phyloP scores from a whole-genome alignment of 2,797 vertebrate species.

The Diplodus sargus region DNA sequence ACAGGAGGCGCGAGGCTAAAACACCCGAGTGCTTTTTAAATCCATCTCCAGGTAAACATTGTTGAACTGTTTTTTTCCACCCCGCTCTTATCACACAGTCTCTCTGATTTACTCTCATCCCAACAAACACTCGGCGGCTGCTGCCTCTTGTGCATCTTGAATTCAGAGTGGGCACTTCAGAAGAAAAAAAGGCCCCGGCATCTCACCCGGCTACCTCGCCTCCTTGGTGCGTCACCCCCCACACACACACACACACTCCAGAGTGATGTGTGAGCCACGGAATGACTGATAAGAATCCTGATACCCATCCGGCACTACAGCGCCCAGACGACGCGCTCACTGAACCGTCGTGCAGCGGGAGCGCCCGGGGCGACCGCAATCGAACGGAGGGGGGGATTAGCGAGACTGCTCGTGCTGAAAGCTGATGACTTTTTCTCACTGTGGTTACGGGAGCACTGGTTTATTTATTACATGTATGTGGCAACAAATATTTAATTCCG shows the following conservation, averaged over 20 bases:
- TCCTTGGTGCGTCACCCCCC: slow-evolving; percentile 24
- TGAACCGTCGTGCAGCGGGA: slow-evolving; percentile 43
- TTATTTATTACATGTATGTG: slow-evolving; percentile 50
- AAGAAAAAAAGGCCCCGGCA: neutral
- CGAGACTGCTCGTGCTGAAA: slow-evolving; percentile 57
- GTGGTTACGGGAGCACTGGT: slow-evolving; percentile 38
- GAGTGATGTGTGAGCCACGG: slow-evolving; percentile 25
- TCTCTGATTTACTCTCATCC: slow-evolving; percentile 28
- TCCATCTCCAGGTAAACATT: neutral
- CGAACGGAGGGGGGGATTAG: slow-evolving; percentile 65
- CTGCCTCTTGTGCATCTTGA: slow-evolving; percentile 33
- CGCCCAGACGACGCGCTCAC: slow-evolving; percentile 35
- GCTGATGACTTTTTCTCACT: slow-evolving; percentile 60
- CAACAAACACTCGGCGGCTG: slow-evolving; percentile 43
- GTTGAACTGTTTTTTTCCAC: neutral
- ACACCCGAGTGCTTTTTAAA: neutral
- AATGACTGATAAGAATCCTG: slow-evolving; percentile 61
- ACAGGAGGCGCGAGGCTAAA: neutral
- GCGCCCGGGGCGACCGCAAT: slow-evolving; percentile 34
- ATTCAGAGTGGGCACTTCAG: slow-evolving; percentile 52
- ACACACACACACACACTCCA: neutral
- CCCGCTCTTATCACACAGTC: neutral
- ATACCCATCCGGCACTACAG: slow-evolving; percentile 57
- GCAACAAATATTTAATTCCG: slow-evolving; percentile 57
- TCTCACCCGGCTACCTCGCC: slow-evolving; percentile 24